phyloP scores from a whole-genome alignment of 2,888 invertebrate species.

The Nemoura dubitans region DNA sequence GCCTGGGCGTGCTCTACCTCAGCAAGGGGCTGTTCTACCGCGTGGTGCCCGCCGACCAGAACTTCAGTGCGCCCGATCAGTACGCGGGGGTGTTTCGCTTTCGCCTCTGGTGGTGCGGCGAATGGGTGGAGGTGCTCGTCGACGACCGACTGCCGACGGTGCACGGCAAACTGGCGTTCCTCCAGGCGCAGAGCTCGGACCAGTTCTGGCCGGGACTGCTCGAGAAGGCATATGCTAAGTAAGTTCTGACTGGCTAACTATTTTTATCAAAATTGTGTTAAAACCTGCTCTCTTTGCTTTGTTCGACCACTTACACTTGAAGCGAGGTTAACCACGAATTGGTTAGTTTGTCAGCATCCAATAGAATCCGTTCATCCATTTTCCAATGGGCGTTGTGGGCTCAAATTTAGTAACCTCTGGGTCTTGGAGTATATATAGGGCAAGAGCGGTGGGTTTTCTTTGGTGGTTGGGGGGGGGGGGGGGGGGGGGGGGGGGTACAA shows the following conservation, averaged over 20 bases:
- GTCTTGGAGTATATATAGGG: neutral
- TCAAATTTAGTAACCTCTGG: no score
- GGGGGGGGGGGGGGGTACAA: no score
- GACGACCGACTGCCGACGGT: slow-evolving; percentile 91
- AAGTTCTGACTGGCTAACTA: no score
- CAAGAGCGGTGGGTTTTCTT: no score
- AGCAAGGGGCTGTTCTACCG: slow-evolving; percentile 89
- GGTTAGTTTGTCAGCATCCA: no score
- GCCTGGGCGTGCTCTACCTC: slow-evolving; percentile 83
- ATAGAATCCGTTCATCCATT: no score
- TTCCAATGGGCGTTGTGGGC: no score
- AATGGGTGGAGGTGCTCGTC: slow-evolving; percentile 89
- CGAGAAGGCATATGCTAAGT: slow-evolving; percentile 95
- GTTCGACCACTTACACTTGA: no score
- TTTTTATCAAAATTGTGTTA: no score
- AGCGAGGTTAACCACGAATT: no score
- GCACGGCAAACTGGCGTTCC: slow-evolving; percentile 84
- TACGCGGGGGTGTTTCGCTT: slow-evolving; percentile 75
- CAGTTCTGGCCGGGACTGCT: slow-evolving; percentile 90
- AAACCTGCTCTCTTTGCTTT: no score
- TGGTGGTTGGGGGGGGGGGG: neutral
- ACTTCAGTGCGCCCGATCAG: slow-evolving; percentile 65
- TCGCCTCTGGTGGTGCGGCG: slow-evolving; percentile 93
- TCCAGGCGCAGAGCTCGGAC: slow-evolving; percentile 81
- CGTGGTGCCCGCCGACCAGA: slow-evolving; percentile 91